Conservation (phyloP, 2,113 vertebrate species). For the Poecilia latipinna region DNA sequence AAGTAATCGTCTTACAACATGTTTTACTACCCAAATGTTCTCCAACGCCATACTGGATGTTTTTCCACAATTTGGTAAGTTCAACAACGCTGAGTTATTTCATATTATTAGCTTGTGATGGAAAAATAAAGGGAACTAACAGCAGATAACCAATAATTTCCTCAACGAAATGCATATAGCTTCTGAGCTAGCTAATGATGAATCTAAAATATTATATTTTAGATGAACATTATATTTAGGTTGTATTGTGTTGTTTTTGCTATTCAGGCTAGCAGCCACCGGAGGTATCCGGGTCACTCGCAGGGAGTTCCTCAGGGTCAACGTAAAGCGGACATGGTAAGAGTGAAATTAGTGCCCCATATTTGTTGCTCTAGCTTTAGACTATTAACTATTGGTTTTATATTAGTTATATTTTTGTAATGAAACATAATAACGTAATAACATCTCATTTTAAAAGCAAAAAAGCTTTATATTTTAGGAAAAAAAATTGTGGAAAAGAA, state of each 20-base stretch:
- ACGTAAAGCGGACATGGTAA: constrained; percentile 83
- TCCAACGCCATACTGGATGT: constrained; percentile 83
- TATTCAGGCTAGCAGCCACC: constrained; percentile 84
- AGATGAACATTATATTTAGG: too few relatives aligned
- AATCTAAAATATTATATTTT: too few relatives aligned
- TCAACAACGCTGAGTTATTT: background rate
- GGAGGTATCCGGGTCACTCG: constrained; percentile 78
- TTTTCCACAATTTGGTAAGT: constrained; percentile 87
- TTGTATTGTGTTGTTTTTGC: constrained; percentile 1
- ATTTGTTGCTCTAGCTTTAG: too few relatives aligned
- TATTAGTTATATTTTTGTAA: too few relatives aligned
- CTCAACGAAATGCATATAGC: background rate
- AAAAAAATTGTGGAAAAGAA: too few relatives aligned
- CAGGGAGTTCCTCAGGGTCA: constrained; percentile 83
- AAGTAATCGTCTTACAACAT: constrained; percentile 53
- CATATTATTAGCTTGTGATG: background rate
- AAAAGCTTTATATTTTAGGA: too few relatives aligned
- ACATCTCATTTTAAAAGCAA: too few relatives aligned
- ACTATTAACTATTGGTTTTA: too few relatives aligned
- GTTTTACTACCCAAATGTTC: constrained; percentile 88
- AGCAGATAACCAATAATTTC: background rate
- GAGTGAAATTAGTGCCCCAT: constrained; percentile 2
- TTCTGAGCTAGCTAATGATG: too few relatives aligned
- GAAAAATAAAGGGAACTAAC: background rate
- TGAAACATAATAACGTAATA: too few relatives aligned